A percentile compares a stretch with the other conserved stretches of the same genome.
phyloP scores from a whole-genome alignment of 1,140 invertebrate genomes.

The Drosophila fuyamai region DNA sequence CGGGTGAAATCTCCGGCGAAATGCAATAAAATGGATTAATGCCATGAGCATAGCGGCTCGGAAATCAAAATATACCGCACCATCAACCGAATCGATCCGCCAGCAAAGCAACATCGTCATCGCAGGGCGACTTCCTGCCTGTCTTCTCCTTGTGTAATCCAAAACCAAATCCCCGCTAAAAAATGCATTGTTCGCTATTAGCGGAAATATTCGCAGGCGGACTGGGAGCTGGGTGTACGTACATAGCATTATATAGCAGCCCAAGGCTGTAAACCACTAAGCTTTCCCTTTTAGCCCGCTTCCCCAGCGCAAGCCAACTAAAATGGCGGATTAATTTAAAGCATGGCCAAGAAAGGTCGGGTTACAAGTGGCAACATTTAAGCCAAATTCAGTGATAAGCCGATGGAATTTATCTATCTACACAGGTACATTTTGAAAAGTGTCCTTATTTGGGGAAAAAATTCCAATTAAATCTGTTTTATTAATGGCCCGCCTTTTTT shows the following conservation, averaged over 20 bases:
- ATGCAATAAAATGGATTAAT: slow-evolving; percentile 40
- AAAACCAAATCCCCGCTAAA: slow-evolving; percentile 45
- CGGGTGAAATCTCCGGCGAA: slow-evolving; percentile 20
- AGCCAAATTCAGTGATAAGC: slow-evolving; percentile 7
- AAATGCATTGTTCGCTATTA: slow-evolving; percentile 58
- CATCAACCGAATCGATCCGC: slow-evolving; percentile 13
- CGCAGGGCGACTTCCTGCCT: slow-evolving; percentile 18
- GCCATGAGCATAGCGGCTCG: slow-evolving; percentile 20
- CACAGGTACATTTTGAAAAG: background rate
- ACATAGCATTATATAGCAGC: slow-evolving; percentile 7
- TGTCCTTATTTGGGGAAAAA: background rate
- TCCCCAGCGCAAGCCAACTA: background rate
- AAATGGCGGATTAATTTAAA: slow-evolving; percentile 25
- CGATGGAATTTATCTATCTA: background rate
- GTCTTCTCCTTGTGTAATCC: slow-evolving; percentile 29
- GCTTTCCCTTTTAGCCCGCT: background rate
- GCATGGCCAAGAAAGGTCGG: slow-evolving; percentile 25
- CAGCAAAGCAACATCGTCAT: slow-evolving; percentile 4
- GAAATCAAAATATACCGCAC: slow-evolving; percentile 27
- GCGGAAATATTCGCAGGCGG: slow-evolving; percentile 31
- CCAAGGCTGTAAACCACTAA: slow-evolving; percentile 21
- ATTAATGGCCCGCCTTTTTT: background rate
- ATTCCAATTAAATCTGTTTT: background rate
- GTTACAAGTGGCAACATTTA: slow-evolving; percentile 12
- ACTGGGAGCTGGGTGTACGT: slow-evolving; percentile 6